These are phyloP conservation scores for Trichosurus vulpecula DNA, from an alignment of 2,797 vertebrate species.

Conservation along the genomic window DNA sequence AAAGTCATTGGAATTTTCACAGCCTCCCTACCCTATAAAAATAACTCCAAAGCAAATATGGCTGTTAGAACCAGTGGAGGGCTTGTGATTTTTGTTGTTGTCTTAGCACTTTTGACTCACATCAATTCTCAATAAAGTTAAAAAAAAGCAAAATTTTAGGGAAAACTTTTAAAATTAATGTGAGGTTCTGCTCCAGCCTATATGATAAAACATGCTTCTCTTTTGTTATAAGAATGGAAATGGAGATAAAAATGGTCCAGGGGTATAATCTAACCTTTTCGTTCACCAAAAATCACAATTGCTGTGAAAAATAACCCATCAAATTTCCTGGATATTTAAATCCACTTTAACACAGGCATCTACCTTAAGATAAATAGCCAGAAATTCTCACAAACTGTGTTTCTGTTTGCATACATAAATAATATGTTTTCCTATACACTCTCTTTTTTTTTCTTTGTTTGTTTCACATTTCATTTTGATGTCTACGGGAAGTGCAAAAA, in stretches of 20 bases:
- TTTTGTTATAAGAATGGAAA: constrained; percentile 36
- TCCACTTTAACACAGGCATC: constrained; percentile 28
- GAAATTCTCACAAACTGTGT: constrained; percentile 29
- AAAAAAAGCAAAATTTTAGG: constrained; percentile 30
- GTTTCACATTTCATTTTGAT: constrained; percentile 56
- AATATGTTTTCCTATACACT: constrained; percentile 40
- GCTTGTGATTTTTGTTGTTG: constrained; percentile 33
- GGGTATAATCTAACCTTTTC: constrained; percentile 21
- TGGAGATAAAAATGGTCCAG: neutral
- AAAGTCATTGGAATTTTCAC: neutral
- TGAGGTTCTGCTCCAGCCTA: constrained; percentile 49
- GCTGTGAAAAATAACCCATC: constrained; percentile 17
- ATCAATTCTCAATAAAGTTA: constrained; percentile 55
- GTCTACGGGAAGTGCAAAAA: constrained; percentile 46
- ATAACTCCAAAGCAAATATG: constrained; percentile 17
- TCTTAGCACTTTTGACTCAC: constrained; percentile 62
- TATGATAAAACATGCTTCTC: constrained; percentile 37
- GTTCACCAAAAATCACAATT: constrained; percentile 62
- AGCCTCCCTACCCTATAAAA: neutral
- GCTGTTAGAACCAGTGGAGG: constrained; percentile 32
- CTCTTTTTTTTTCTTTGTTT: neutral
- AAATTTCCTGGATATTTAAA: constrained; percentile 37
- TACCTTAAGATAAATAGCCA: constrained; percentile 52
- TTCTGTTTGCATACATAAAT: constrained; percentile 49
- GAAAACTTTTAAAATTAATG: constrained; percentile 45